These are phyloP conservation scores for Nematostella vectensis DNA, from an alignment of 92 coral and sea anemone species.

Conservation along the genomic window DNA sequence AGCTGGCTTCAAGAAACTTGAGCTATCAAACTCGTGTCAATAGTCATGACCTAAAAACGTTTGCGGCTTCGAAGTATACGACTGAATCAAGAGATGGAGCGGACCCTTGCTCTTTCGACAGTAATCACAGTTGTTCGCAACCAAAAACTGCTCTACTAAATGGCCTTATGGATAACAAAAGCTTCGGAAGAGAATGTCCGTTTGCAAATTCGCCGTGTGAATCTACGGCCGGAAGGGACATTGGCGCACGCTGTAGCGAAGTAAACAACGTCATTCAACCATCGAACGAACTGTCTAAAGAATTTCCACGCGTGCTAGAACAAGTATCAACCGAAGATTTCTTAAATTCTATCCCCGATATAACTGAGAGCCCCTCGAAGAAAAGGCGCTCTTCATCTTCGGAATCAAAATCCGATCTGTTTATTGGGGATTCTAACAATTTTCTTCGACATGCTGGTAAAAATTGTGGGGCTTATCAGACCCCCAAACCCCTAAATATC, in stretches of 20 bases:
- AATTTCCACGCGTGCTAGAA: slow-evolving; percentile 26
- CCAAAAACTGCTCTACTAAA: too few species aligned
- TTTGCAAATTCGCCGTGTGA: slow-evolving; percentile 11
- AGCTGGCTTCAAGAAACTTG: slow-evolving; percentile 1
- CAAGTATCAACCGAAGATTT: slow-evolving; percentile 69
- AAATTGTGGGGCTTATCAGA: too few species aligned
- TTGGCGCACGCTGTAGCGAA: slow-evolving; percentile 22
- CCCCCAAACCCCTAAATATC: too few species aligned
- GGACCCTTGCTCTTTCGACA: too few species aligned
- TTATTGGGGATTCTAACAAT: neutral
- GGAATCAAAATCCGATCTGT: neutral
- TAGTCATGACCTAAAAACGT: neutral
- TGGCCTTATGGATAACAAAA: too few species aligned
- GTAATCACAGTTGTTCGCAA: too few species aligned
- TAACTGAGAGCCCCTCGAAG: slow-evolving; percentile 30
- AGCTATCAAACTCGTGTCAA: neutral
- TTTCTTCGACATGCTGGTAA: too few species aligned
- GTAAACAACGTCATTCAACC: slow-evolving; percentile 2
- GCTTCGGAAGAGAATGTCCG: slow-evolving; percentile 10
- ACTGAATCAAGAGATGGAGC: too few species aligned
- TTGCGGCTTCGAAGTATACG: too few species aligned
- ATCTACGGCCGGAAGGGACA: slow-evolving; percentile 5
- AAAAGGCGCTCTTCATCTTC: neutral
- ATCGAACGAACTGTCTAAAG: slow-evolving; percentile 8
- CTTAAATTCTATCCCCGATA: slow-evolving; percentile 69